phyloP scores from a whole-genome alignment of 2,113 vertebrate genomes.

The Neodon shergylaensis region DNA sequence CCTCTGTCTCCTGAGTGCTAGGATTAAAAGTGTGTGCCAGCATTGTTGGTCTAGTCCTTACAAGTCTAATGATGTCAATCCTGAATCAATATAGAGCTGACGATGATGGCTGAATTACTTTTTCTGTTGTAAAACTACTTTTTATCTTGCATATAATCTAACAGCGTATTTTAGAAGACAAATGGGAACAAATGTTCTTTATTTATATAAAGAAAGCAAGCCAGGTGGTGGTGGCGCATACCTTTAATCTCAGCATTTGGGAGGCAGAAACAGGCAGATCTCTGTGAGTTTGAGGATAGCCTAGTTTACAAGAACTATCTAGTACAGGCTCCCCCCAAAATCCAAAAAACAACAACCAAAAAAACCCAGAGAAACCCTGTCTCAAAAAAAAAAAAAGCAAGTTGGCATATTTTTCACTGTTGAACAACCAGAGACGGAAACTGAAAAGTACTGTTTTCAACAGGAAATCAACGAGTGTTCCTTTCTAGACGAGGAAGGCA shows the following conservation, averaged over 20 bases:
- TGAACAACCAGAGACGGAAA: constrained; percentile 24
- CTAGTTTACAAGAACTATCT: too few species aligned
- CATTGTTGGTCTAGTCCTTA: neutral
- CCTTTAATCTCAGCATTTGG: too few species aligned
- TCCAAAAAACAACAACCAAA: too few species aligned
- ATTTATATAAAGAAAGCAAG: constrained; percentile 56
- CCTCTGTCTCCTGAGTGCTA: neutral
- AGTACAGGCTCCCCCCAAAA: too few species aligned
- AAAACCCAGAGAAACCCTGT: too few species aligned
- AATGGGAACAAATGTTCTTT: neutral
- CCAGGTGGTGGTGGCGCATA: too few species aligned
- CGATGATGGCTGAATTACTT: neutral
- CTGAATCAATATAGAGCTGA: neutral
- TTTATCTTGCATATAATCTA: neutral
- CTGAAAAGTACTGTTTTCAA: constrained; percentile 2
- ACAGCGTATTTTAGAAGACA: neutral
- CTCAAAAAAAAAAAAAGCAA: constrained; percentile 27
- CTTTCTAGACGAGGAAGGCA: neutral
- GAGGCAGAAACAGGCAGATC: too few species aligned
- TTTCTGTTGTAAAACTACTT: neutral
- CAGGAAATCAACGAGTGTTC: constrained; percentile 32
- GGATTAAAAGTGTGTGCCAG: neutral
- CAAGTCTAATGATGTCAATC: constrained; percentile 13
- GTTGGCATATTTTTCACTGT: constrained; percentile 44
- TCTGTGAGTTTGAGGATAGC: too few species aligned